Evolutionary conservation across 2,797 vertebrate species (phyloP), one percentile per base, ranked within the genome.

Genomic region (Typhlichthys subterraneus): DNA sequence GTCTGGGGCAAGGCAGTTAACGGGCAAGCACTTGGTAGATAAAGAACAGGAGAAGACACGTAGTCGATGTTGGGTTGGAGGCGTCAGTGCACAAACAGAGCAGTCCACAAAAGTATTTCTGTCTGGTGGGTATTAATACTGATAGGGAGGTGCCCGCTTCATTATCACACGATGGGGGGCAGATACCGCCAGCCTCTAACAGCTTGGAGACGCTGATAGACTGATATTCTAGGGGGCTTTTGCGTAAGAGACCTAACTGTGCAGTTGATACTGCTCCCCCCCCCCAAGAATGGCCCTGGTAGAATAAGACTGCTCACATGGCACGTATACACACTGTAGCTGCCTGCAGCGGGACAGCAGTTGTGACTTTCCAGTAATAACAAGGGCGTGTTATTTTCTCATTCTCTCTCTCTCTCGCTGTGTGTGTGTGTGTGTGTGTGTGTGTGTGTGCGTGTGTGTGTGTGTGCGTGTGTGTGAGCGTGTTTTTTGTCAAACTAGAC

Each of bases 321-420:
- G 79, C 70, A 70, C 82, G 68, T 29, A 29, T 29, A 29, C 23
- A 29, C 23, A 29, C 23, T 23, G 23, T 14, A 61, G 70, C 81
- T 53, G 70, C 74, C 77, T 80, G 67, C 58, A 76, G 77, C 70
- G 79, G 77, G 75, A 73, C 75, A 83, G 83, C 87, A 71, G 85
- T 84, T 85, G 88, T 81, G 81, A 79, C 85, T 87, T 87, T 88
- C 85, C 86, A 87, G 82, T 81, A 86, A 88, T 81, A 87, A 88
- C 82, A 90, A 83, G 87, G 85, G 77, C 69, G 83, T 84, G 80
- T 85, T 88, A 79, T 87, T 54, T 59, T 59, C 38, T 53, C 15
- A 8, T 50, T 29, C 23, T 29, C 23, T 29, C 23, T 23, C 15
- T 38, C 6, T 29, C 23, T 29, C 23, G 23, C 23, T 29, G 23